These are phyloP conservation scores for Brachymystax lenok DNA, from an alignment of 2,797 vertebrate genomes.

Conservation along the genomic window DNA sequence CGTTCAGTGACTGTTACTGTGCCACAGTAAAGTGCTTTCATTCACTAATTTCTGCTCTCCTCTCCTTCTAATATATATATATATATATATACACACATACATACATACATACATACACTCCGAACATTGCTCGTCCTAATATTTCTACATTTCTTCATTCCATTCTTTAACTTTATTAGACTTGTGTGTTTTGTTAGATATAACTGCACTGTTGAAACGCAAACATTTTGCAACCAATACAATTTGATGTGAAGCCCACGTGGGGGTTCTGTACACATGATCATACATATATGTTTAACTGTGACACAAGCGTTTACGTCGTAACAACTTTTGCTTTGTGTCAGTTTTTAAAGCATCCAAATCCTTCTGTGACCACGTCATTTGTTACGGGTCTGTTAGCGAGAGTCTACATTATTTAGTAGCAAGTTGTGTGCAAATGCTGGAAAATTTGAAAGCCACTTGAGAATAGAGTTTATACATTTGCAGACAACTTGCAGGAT, in stretches of 20 bases:
- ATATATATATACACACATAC: too few relatives aligned
- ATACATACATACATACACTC: too few relatives aligned
- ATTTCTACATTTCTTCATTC: too few relatives aligned
- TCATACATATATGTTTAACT: not conserved
- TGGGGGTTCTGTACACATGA: not conserved
- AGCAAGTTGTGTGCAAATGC: constrained; percentile 50
- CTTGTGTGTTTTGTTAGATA: not conserved
- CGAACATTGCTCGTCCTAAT: too few relatives aligned
- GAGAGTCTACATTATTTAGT: constrained; percentile 42
- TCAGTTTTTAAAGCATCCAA: not conserved
- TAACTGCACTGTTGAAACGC: not conserved
- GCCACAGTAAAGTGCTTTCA: too few relatives aligned
- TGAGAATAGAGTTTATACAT: constrained; percentile 54
- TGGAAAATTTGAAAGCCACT: constrained; percentile 48
- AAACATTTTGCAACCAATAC: not conserved
- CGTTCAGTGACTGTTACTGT: too few relatives aligned
- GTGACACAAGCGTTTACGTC: not conserved
- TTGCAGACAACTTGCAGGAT: constrained; percentile 60
- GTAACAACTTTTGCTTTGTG: too few relatives aligned
- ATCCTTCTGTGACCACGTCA: not conserved
- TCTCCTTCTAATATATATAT: too few relatives aligned
- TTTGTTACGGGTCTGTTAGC: constrained; percentile 22
- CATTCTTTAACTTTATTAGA: too few relatives aligned
- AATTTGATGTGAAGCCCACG: not conserved
- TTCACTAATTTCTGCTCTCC: too few relatives aligned